phyloP scores from a whole-genome alignment of 1,140 invertebrate genomes.

The Dysdera silvatica region DNA sequence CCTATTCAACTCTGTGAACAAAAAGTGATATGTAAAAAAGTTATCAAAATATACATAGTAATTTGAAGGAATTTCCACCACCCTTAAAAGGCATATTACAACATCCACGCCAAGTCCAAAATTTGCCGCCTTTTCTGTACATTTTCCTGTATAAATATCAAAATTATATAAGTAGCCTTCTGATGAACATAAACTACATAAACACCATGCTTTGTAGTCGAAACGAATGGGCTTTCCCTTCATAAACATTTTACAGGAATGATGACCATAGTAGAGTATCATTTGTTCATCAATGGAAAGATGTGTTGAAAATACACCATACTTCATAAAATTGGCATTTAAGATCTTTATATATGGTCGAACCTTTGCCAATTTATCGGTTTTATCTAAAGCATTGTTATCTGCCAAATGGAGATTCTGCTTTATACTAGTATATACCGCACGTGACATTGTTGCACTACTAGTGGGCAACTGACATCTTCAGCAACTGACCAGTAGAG shows the following conservation, averaged over 20 bases:
- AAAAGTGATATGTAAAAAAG: not conserved
- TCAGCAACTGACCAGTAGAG: no score
- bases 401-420: no score
- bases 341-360: no score
- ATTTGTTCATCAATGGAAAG: not conserved
- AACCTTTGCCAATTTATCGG: no score
- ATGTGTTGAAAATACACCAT: not conserved
- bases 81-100: not conserved
- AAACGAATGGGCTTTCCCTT: not conserved
- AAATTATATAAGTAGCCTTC: not conserved
- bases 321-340: no score
- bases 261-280: not conserved
- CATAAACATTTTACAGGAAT: not conserved
- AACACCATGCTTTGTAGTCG: not conserved
- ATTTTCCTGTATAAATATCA: not conserved
- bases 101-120: not conserved
- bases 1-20: not conserved
- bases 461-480: no score
- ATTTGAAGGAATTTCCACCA: not conserved
- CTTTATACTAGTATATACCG: no score
- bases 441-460: no score
- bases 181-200: not conserved
- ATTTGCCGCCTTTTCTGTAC: not conserved
- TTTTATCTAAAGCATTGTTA: no score
- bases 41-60: not conserved